These are phyloP conservation scores for Sapayoa aenigma DNA, from an alignment of 2,113 vertebrate genomes.

Conservation along the genomic window DNA sequence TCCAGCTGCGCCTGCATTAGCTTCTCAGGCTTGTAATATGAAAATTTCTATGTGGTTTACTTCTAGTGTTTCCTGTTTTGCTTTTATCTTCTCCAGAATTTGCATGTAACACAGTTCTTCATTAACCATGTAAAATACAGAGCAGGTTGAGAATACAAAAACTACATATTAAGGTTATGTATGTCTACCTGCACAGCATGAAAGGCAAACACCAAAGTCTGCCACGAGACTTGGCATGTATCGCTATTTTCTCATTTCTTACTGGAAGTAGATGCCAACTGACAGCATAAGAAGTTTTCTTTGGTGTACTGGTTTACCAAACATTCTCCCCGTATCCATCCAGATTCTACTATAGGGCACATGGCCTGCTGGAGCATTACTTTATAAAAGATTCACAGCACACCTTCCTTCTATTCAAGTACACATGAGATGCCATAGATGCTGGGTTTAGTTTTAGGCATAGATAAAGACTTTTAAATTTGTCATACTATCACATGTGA, in stretches of 20 bases:
- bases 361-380: neutral
- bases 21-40: neutral
- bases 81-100: neutral
- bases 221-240: neutral
- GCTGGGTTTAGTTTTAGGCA: neutral
- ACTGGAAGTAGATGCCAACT: neutral
- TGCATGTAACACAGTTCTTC: neutral
- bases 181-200: neutral
- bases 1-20: neutral
- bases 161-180: neutral
- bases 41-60: neutral
- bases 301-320: neutral
- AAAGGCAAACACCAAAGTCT: neutral
- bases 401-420: neutral
- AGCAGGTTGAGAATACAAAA: neutral
- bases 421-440: neutral
- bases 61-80: neutral
- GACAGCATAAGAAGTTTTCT: neutral
- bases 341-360: neutral
- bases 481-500: neutral
- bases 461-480: neutral
- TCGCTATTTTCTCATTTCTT: neutral
- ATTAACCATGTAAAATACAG: neutral
- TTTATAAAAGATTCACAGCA: neutral
- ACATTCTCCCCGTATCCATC: neutral